phyloP scores from a whole-genome alignment of 2,797 vertebrate genomes.

The Calcarius lapponicus region DNA sequence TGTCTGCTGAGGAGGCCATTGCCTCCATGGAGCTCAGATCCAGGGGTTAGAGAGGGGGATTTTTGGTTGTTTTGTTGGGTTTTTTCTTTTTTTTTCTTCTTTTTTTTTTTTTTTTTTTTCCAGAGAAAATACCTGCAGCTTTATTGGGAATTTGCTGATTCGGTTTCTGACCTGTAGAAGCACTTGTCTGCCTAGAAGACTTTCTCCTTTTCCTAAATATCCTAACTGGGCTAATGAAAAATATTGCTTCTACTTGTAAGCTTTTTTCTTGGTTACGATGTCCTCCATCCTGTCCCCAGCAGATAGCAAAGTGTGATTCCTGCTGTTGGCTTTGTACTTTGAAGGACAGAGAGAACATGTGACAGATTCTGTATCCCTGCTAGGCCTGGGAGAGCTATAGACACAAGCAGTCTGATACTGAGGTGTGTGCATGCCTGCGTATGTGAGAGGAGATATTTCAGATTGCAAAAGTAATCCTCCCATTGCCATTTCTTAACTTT shows the following conservation, averaged over 20 bases:
- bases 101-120: not conserved
- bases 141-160: not conserved
- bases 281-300: not conserved
- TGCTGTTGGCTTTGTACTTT: not conserved
- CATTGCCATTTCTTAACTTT: not conserved
- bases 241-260: not conserved
- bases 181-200: not conserved
- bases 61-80: not conserved
- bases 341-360: rapidly evolving
- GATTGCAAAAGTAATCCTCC: not conserved
- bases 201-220: not conserved
- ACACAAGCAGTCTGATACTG: not conserved
- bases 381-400: not conserved
- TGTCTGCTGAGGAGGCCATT: not conserved
- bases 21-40: not conserved
- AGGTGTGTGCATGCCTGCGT: no score
- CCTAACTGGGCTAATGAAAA: not conserved
- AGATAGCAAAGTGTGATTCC: not conserved
- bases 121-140: not conserved
- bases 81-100: not conserved
- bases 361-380: not conserved
- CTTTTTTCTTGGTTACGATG: not conserved
- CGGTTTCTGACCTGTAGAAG: not conserved
- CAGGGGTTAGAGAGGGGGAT: rapidly evolving
- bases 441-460: not conserved